phyloP scores from a whole-genome alignment of 2,797 vertebrate genomes.

The Coendou prehensilis region DNA sequence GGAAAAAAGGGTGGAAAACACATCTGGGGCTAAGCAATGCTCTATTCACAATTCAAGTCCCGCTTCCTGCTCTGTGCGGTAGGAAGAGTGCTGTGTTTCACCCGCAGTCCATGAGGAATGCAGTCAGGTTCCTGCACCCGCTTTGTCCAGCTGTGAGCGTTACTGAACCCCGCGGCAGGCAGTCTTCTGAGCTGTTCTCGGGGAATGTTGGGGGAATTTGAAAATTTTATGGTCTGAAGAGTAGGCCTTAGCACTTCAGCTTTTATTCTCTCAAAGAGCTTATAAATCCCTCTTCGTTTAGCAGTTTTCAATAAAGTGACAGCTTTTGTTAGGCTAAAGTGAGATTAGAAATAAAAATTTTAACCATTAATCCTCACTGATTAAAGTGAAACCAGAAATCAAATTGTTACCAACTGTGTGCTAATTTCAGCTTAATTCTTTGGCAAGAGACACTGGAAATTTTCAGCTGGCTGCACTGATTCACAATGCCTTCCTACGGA shows the following conservation, averaged over 20 bases:
- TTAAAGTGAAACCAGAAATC: constrained; percentile 86
- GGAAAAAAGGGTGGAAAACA: background rate
- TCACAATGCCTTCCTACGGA: constrained; percentile 76
- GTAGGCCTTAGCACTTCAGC: constrained; percentile 71
- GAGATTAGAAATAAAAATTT: constrained; percentile 83
- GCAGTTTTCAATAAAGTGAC: constrained; percentile 79
- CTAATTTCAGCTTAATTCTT: constrained; percentile 83
- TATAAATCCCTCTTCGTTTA: constrained; percentile 85
- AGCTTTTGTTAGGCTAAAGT: constrained; percentile 84
- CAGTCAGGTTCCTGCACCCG: background rate
- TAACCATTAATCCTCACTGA: constrained; percentile 85
- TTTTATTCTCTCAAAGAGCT: constrained; percentile 81
- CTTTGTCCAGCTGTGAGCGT: background rate
- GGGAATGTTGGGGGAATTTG: constrained; percentile 34
- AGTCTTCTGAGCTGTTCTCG: background rate
- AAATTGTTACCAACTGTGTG: constrained; percentile 87
- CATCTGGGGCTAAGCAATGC: background rate
- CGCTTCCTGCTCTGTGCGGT: background rate
- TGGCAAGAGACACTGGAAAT: constrained; percentile 69
- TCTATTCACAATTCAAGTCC: constrained; percentile 7
- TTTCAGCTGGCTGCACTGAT: constrained; percentile 71
- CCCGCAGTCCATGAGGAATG: background rate
- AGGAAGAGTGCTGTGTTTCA: background rate
- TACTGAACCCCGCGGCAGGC: background rate
- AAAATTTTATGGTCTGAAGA: constrained; percentile 82